Evolutionary conservation across 2,113 vertebrate genomes (phyloP), one percentile per base, ranked within the genome.

Genomic region (Lates calcarifer): DNA sequence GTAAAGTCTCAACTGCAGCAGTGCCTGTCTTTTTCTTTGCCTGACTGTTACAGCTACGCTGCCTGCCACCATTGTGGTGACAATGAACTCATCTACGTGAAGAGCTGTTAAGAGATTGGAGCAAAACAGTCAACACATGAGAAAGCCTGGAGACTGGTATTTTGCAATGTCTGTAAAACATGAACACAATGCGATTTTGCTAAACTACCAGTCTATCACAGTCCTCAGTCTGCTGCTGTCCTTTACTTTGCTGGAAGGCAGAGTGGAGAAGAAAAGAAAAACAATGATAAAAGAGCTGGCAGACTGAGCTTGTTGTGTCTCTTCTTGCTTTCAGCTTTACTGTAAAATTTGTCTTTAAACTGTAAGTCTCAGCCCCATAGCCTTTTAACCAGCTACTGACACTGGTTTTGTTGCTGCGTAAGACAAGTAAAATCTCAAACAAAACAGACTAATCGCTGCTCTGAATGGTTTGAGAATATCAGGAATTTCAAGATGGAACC

Each of bases 61-160:
- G 49, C 12, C 79, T 53, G 77, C 69, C 67, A 71, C 31, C 37
- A 33, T 4, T 65, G 69, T 57, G 62, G 58, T 55, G 81, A 84
- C 83, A 76, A 83, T 75, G 75, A 82, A 81, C 75, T 81, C 71
- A 77, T 89, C 74, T 79, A 84, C 67, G 77, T 83, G 53, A 84
- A 43, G n/a, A 65, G 74, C 67, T 71, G 61, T 60, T 80, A 49
- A 74, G 58, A 83, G 70, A 39, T 47, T 57, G 45, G n/a, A 76
- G 29, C 51, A 56, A 81, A 71, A 83, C 74, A 77, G 67, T 76
- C 72, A 58, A 78, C 43, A 67, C 56, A 60, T 53, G 33, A 76
- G 33, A 87, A 62, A 74, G 78, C 45, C 49, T 24, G 75, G 47
- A 81, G 73, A 84, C 43, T 61, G 67, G 68, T 77, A 61, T 83